Evolutionary conservation across 2,888 invertebrate genomes (phyloP), one percentile per base, ranked within the genome.

Genomic region (Barypeithes pellucidus): DNA sequence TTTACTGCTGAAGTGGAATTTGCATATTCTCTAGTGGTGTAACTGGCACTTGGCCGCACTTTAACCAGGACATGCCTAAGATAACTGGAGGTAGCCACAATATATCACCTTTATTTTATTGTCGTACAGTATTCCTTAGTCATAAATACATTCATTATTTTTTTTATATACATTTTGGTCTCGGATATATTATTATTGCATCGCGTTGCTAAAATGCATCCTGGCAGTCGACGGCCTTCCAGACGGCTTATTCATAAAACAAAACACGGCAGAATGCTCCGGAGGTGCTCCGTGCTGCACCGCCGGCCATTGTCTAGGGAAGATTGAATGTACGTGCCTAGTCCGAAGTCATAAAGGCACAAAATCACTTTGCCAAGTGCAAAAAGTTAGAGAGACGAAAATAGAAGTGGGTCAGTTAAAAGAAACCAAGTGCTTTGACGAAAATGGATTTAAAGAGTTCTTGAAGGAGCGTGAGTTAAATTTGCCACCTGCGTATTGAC

Each of bases 301-400:
- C 16, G 54, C 33, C 33, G 29, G 54, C 54, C 54, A 57, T 57
- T 57, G 54, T 57, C 54, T 57, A 29, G 16, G 54, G 54, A 57
- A 33, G 54, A 57, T 57, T 57, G 33, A 33, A 57, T 18, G 54
- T 57, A 57, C 54, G 54, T 57, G 54, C 54, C 16, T 18, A 57
- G 54, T 57, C 54, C 33, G 54, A 16, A 57, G 54, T 57, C 54
- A 57, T 57, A 57, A 57, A 33, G 16, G 54, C 54, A 33, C 54
- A 57, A 57, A 57, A 57, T 57, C 33, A 33, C 54, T 57, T 57
- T 57, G 54, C 54, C 54, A 57, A 57, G 54, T 57, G 33, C 54
- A 57, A 57, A 50, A 33, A 57, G 54, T 54, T 16, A 9, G 18
- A 14, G 12, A 16, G 18, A 7, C 33, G 18, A 57, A 57, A 57